Evolutionary conservation across 37 sponge, comb jelly and placozoan genomes (phyloP).

Genomic region (Crambe crambe): DNA sequence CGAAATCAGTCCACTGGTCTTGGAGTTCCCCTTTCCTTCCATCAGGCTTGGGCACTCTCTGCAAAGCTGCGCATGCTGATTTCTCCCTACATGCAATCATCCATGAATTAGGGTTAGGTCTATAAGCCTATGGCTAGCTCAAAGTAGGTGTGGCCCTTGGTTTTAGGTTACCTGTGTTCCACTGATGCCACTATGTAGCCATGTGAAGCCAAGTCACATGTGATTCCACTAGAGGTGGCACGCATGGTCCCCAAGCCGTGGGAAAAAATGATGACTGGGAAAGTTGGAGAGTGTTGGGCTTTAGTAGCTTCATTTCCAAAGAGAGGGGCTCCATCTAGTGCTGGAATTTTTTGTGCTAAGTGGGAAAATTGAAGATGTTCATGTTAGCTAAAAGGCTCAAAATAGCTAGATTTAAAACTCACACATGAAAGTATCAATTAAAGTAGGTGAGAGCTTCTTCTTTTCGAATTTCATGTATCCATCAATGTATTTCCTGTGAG

Average conservation of each 20-base stretch:
- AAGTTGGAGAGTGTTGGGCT: neutral
- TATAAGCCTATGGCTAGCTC: neutral
- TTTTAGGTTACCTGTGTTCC: slow-evolving; percentile 65
- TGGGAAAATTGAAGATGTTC: neutral
- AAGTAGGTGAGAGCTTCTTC: neutral
- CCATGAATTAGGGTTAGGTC: neutral
- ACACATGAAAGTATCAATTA: slow-evolving; percentile 5
- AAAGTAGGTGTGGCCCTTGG: too few species aligned
- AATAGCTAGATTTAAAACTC: too few species aligned
- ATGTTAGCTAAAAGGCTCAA: neutral
- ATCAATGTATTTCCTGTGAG: slow-evolving; percentile 48
- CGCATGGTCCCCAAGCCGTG: slow-evolving; percentile 76
- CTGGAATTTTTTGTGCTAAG: slow-evolving; percentile 50
- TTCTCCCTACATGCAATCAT: slow-evolving; percentile 39
- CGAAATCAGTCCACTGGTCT: slow-evolving; percentile 53
- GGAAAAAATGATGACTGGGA: slow-evolving; percentile 74
- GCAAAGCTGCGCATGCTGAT: slow-evolving; percentile 46
- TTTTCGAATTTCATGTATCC: slow-evolving; percentile 32
- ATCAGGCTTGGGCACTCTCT: slow-evolving; percentile 29
- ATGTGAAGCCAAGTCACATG: slow-evolving; percentile 81
- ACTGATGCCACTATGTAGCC: slow-evolving; percentile 76
- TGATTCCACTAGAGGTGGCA: slow-evolving; percentile 51
- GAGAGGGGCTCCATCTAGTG: slow-evolving; percentile 48
- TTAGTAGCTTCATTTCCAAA: neutral
- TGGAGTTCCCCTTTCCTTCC: neutral